These are phyloP conservation scores for Lethocerus indicus DNA, from an alignment of 1,140 invertebrate genomes.

Conservation along the genomic window DNA sequence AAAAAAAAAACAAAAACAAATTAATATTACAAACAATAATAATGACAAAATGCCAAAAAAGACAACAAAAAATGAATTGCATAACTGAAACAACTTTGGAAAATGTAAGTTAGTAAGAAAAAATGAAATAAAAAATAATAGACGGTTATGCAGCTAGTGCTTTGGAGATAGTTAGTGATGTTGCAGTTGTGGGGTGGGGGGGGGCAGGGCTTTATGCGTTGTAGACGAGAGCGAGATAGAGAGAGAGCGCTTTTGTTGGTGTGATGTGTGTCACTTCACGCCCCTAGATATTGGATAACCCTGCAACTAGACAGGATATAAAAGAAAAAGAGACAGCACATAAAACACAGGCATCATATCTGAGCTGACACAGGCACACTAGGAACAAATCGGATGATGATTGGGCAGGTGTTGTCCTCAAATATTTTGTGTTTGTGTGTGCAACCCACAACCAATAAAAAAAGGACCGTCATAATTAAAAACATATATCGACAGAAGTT, in stretches of 20 bases:
- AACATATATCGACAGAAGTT: too few relatives aligned
- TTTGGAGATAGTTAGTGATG: slow-evolving; percentile 12
- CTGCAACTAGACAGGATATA: slow-evolving; percentile 27
- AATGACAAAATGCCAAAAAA: slow-evolving; percentile 2
- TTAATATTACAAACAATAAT: slow-evolving; percentile 2
- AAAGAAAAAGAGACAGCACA: slow-evolving; percentile 7
- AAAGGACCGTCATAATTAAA: too few relatives aligned
- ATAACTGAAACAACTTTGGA: neutral
- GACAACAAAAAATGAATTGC: slow-evolving; percentile 2
- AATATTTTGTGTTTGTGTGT: too few relatives aligned
- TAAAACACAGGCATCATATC: slow-evolving; percentile 36
- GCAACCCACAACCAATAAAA: too few relatives aligned
- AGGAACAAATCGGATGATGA: too few relatives aligned
- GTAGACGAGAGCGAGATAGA: too few relatives aligned
- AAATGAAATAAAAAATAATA: slow-evolving; percentile 1
- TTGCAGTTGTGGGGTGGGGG: slow-evolving; percentile 8
- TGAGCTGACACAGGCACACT: slow-evolving; percentile 27
- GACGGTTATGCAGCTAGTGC: slow-evolving; percentile 12
- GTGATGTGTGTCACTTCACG: slow-evolving; percentile 15
- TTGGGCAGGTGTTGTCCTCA: too few relatives aligned
- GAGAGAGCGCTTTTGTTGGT: too few relatives aligned
- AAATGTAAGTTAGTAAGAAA: slow-evolving; percentile 1
- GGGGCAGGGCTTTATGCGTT: too few relatives aligned
- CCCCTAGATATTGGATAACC: slow-evolving; percentile 29
- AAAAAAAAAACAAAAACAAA: neutral